These are phyloP conservation scores for Eutolmus rufibarbis DNA, from an alignment of 2,888 invertebrate species.

Conservation along the genomic window DNA sequence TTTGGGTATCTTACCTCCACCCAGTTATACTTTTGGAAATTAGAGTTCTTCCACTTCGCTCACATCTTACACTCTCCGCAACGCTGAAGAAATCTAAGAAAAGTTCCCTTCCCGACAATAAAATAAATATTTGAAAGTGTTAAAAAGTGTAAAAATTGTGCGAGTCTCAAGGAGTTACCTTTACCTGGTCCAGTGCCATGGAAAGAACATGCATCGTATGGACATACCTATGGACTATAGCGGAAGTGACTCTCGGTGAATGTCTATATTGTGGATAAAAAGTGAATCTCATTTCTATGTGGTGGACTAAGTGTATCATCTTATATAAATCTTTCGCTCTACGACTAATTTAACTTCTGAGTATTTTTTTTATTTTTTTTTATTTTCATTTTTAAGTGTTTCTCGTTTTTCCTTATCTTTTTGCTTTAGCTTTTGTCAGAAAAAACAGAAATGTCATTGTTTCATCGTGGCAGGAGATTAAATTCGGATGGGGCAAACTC, in stretches of 20 bases:
- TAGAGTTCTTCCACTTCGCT: background rate
- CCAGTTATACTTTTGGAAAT: background rate
- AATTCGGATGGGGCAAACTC: background rate
- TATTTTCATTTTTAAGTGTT: background rate
- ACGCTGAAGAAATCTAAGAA: background rate
- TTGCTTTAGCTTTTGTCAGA: background rate
- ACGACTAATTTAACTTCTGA: background rate
- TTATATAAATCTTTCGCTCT: background rate
- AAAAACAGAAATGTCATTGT: constrained; percentile 1
- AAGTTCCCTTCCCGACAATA: background rate
- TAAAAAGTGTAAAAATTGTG: background rate
- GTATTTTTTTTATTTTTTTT: background rate
- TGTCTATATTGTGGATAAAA: constrained; percentile 18
- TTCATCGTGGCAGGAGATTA: constrained; percentile 28
- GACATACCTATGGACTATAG: constrained; percentile 47
- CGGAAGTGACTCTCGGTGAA: constrained; percentile 43
- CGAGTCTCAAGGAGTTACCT: background rate
- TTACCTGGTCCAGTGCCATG: background rate
- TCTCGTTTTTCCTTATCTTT: background rate
- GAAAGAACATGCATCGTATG: constrained; percentile 36
- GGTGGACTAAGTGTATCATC: background rate
- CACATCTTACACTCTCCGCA: background rate
- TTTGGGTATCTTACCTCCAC: background rate
- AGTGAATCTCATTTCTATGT: constrained; percentile 13
- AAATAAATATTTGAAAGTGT: background rate